Conservation (phyloP, 2,888 invertebrate genomes). For the Dorcus hopei region DNA sequence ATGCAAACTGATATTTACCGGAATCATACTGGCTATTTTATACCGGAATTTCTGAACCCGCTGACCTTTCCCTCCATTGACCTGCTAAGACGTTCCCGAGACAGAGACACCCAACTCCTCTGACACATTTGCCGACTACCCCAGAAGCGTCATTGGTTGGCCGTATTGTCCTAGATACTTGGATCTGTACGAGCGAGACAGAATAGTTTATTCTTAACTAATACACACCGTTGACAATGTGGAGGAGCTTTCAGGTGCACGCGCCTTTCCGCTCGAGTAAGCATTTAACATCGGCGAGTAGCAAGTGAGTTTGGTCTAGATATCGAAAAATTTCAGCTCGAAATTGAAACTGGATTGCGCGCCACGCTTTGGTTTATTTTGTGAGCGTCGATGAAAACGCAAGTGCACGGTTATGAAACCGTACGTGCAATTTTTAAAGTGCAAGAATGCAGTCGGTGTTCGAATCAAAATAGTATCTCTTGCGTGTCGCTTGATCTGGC, state of each 20-base stretch:
- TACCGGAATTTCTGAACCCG: slow-evolving; percentile 37
- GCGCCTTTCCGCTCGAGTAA: background rate
- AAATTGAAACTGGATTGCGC: slow-evolving; percentile 23
- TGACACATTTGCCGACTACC: slow-evolving; percentile 47
- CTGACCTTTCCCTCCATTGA: slow-evolving; percentile 44
- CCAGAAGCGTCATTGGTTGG: slow-evolving; percentile 43
- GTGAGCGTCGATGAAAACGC: slow-evolving; percentile 20
- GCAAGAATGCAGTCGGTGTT: no score
- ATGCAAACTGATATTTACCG: slow-evolving; percentile 42
- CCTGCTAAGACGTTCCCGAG: slow-evolving; percentile 35
- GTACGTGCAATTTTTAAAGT: no score
- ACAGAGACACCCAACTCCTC: slow-evolving; percentile 33
- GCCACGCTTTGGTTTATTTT: slow-evolving; percentile 10
- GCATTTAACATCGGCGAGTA: no score
- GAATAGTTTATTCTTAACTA: slow-evolving; percentile 16
- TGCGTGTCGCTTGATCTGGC: background rate
- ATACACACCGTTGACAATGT: no score
- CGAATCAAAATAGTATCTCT: no score
- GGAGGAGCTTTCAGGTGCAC: slow-evolving; percentile 13
- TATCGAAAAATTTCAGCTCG: slow-evolving; percentile 10
- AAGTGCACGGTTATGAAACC: slow-evolving; percentile 12
- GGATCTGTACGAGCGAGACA: slow-evolving; percentile 28
- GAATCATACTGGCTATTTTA: slow-evolving; percentile 43
- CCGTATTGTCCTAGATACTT: slow-evolving; percentile 32
- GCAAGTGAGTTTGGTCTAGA: slow-evolving; percentile 24